Evolutionary conservation across 1,140 invertebrate species (phyloP), one percentile per base, ranked within the genome.

Genomic region (Centruroides vittatus): DNA sequence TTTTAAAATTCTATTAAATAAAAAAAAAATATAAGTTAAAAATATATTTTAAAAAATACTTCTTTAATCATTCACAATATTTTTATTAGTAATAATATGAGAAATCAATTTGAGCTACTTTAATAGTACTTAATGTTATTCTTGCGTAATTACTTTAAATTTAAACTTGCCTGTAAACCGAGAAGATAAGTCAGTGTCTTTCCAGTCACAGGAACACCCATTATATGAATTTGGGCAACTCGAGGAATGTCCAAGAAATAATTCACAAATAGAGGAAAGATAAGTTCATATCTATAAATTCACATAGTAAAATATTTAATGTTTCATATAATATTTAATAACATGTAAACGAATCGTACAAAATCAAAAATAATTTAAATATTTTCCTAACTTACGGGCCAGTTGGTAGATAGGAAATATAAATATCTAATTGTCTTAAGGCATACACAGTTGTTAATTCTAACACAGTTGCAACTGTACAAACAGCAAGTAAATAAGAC

Each of bases 101-200:
- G n/a, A n/a, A n/a, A n/a, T n/a, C n/a, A n/a, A n/a, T n/a, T n/a
- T n/a, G n/a, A n/a, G n/a, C n/a, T n/a, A n/a, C n/a, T n/a, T n/a
- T n/a, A n/a, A n/a, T n/a, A n/a, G n/a, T 23, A 23, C 23, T 23
- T 23, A 23, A 23, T 23, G 23, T 2, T 23, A 23, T 23, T 23
- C 23, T 23, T 23, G 23, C 23, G 3, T 41, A 41, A 41, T 41
- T 41, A 41, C 41, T 41, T 6, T 41, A 5, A 41, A 41, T 55
- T 46, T 58, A 23, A 46, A 35, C 50, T 66, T 61, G 73, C 76
- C 72, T 80, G 79, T 46, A 80, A 68, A 5, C 78, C 78, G 5
- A 80, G 66, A 13, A 80, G 71, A 67, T 80, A 80, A 36, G 78
- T 78, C 48, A 80, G 66, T 9, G 78, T 78, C 67, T 80, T 80